Evolutionary conservation across 2,888 invertebrate genomes (phyloP), one percentile per base, ranked within the genome.

Genomic region (Hololepta plana): DNA sequence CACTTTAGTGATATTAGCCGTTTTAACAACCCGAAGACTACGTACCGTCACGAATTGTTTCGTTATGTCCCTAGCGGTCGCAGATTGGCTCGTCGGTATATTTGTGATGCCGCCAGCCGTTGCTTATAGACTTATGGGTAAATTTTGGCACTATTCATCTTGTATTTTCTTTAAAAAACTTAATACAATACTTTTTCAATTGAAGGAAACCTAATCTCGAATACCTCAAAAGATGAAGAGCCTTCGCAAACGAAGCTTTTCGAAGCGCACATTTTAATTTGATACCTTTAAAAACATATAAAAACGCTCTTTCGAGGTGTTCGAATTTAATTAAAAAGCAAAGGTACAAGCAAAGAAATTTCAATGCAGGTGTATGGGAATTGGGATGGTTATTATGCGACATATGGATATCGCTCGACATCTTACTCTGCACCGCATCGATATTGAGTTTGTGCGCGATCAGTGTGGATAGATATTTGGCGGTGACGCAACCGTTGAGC

Each of bases 91-190:
- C 36, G 88, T 95, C 3, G 95, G 91, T 2, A 71, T 90, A 15
- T 81, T 87, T 43, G 91, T 95, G 1, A 81, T 95, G 77, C 93
- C 93, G 2, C 88, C 88, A 23, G 88, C 90, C n/a, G 84, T 90
- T 19, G 77, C 82, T 30, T 68, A 82, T 31, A 76, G 84, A 55
- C 64, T 88, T 28, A 72, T 72, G 56, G 84, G 87, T 67, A 56
- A 74, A 72, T 50, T 20, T 12, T 15, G n/a, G n/a, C n/a, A n/a
- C n/a, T n/a, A n/a, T n/a, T n/a, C n/a, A n/a, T n/a, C n/a, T n/a
- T n/a, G n/a, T n/a, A n/a, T n/a, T n/a, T n/a, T n/a, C n/a, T n/a
- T n/a, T n/a, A n/a, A n/a, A n/a, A n/a, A n/a, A n/a, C n/a, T n/a
- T n/a, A n/a, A n/a, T n/a, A n/a, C n/a, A n/a, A n/a, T n/a, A n/a